Evolutionary conservation across 2,888 invertebrate genomes (phyloP).

Genomic region (Phaonia tiefii): DNA sequence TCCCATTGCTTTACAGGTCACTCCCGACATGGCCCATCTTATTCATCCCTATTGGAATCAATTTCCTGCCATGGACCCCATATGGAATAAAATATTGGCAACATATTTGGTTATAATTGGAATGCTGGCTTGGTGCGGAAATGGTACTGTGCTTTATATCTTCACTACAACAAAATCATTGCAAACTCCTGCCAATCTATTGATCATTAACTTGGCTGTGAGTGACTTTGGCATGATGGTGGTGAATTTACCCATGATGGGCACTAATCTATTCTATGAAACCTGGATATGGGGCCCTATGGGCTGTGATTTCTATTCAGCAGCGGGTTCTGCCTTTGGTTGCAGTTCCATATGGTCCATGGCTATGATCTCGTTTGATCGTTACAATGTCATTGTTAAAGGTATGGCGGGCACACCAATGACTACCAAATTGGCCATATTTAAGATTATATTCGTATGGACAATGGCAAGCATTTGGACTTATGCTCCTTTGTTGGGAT

Average conservation of each 20-base stretch:
- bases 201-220: slow-evolving; percentile 94
- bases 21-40: slow-evolving; percentile 85
- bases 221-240: slow-evolving; percentile 93
- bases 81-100: slow-evolving; percentile 92
- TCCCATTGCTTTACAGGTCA: no score
- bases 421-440: slow-evolving; percentile 89
- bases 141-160: slow-evolving; percentile 79
- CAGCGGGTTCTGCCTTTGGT: slow-evolving; percentile 93
- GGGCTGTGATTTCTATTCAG: slow-evolving; percentile 93
- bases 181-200: slow-evolving; percentile 93
- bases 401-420: slow-evolving; percentile 92
- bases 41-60: slow-evolving; percentile 92
- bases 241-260: slow-evolving; percentile 80
- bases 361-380: slow-evolving; percentile 95
- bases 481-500: slow-evolving; percentile 91
- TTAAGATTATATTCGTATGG: slow-evolving; percentile 91
- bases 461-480: slow-evolving; percentile 89
- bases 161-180: slow-evolving; percentile 81
- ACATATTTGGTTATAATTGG: slow-evolving; percentile 90
- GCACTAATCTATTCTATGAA: slow-evolving; percentile 80
- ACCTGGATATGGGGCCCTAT: slow-evolving; percentile 83
- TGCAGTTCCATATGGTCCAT: slow-evolving; percentile 96
- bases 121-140: slow-evolving; percentile 78
- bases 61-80: slow-evolving; percentile 92
- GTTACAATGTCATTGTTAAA: slow-evolving; percentile 96